These are phyloP conservation scores for Rhinolophus ferrumequinum DNA, from an alignment of 2,113 vertebrate genomes.

Conservation along the genomic window DNA sequence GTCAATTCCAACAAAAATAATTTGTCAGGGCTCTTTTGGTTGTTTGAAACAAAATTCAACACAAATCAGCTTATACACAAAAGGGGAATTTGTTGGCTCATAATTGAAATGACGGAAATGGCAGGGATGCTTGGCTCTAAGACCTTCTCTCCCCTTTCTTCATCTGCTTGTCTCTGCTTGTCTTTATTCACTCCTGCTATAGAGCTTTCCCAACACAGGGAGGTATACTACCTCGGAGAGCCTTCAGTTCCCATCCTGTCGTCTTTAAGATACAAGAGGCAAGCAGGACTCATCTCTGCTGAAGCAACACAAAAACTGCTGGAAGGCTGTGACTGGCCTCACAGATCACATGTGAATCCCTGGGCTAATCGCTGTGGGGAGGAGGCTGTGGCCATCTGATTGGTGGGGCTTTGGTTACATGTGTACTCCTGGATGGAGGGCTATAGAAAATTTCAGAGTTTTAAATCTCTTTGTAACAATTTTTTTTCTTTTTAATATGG, in stretches of 20 bases:
- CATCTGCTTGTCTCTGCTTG: conserved; percentile 59
- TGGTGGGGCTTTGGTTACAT: neutral
- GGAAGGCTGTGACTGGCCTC: neutral
- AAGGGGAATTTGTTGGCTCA: conserved; percentile 64
- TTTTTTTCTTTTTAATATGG: neutral
- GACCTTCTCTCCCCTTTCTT: neutral
- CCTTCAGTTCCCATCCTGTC: neutral
- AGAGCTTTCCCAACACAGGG: neutral
- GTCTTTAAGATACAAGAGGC: neutral
- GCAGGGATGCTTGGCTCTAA: conserved; percentile 34
- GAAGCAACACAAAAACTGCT: neutral
- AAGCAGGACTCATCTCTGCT: neutral
- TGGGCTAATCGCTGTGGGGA: neutral
- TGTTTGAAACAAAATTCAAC: conserved; percentile 65
- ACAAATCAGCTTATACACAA: conserved; percentile 62
- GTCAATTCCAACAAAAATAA: conserved; percentile 68
- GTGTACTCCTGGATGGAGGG: neutral
- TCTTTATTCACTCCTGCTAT: neutral
- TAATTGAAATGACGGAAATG: conserved; percentile 53
- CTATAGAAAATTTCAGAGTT: neutral
- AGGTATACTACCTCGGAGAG: neutral
- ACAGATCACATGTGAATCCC: neutral
- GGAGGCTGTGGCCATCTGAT: neutral
- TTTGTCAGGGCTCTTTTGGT: conserved; percentile 57
- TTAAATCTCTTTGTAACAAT: neutral